Evolutionary conservation across 2,888 invertebrate species (phyloP), one percentile per base, ranked within the genome.

Genomic region (Thereva unica): DNA sequence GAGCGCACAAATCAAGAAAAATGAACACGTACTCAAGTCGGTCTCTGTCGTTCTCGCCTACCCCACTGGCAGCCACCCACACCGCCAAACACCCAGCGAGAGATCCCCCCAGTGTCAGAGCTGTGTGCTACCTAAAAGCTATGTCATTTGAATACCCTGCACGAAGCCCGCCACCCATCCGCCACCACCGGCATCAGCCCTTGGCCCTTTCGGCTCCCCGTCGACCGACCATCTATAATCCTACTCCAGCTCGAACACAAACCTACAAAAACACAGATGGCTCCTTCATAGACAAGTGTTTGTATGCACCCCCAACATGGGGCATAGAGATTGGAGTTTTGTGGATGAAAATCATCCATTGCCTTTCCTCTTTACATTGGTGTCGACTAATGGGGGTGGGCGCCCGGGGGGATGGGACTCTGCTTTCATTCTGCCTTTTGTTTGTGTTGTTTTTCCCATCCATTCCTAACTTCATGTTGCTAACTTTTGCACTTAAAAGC

Each of bases 301-400:
- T 68, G 67, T 56, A 47, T 59, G 55, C 56, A 37, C 49, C 50
- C 40, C 67, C 56, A 55, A 63, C 55, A 55, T 67, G 64, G 23
- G 2, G 64, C 64, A 67, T 67, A 53, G 52, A 68, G 67, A 64
- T 68, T 68, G 64, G 64, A 68, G 67, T 64, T 68, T 68, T 68
- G 67, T 56, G 67, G 67, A 67, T 67, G 67, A 64, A 64, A 67
- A 67, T 67, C 67, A 63, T 67, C 67, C 67, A 56, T 54, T 54
- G 67, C 64, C 56, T 54, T 67, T 67, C 67, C 67, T 63, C 55
- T 67, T 67, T 53, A 54, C 56, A 64, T 44, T 49, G 55, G 41
- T 42, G 47, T 10, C 47, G 47, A 38, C 23, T 8, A 23, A 23
- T 55, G 56, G 53, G 45, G 34, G 45, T 44, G 42, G 50, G 52